These are phyloP conservation scores for Hylaeus anthracinus DNA, from an alignment of 1,140 invertebrate genomes.

Conservation along the genomic window DNA sequence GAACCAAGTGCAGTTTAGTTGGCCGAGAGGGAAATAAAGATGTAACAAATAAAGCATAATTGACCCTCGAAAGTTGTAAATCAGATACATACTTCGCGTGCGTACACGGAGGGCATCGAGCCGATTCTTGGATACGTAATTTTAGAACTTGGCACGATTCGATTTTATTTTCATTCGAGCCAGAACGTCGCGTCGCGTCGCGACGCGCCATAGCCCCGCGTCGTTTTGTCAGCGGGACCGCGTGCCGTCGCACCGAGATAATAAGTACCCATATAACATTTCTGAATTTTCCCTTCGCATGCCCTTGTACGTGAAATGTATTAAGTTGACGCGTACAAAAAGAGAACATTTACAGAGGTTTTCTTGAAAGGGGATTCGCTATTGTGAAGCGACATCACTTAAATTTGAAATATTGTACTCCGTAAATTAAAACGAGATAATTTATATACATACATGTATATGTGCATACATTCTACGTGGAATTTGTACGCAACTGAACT, in stretches of 20 bases:
- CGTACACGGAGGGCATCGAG: neutral
- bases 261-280: neutral
- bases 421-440: too few relatives aligned
- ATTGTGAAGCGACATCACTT: too few relatives aligned
- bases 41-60: neutral
- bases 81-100: neutral
- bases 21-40: neutral
- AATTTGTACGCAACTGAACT: too few relatives aligned
- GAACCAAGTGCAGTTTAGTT: neutral
- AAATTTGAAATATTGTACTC: too few relatives aligned
- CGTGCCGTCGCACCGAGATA: constrained; percentile 4
- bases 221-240: neutral
- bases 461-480: too few relatives aligned
- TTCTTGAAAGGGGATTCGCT: too few relatives aligned
- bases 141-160: constrained; percentile 62
- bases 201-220: too few relatives aligned
- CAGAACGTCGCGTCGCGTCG: neutral
- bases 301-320: too few relatives aligned
- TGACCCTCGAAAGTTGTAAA: neutral
- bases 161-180: constrained; percentile 62
- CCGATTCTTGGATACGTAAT: constrained; percentile 52
- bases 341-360: too few relatives aligned
- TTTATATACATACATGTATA: too few relatives aligned
- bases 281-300: too few relatives aligned
- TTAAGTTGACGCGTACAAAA: too few relatives aligned